Evolutionary conservation across 1,140 invertebrate species (phyloP), one percentile per base, ranked within the genome.

Genomic region (Adelges cooleyi): DNA sequence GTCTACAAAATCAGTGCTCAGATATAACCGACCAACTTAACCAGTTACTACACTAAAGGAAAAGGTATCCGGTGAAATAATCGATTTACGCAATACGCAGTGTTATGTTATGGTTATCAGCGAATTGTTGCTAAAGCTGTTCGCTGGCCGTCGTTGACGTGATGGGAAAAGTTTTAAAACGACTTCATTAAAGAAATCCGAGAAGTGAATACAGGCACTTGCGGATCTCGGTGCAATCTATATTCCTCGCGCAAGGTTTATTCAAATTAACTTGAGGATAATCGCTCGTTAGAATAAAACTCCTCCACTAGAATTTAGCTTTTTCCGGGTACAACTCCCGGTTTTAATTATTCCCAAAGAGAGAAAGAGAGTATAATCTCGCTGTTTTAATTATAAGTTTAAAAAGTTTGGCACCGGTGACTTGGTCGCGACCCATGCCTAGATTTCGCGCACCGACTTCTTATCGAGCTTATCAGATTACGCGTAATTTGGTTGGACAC

Each of bases 371-470:
- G 23, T 23, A 23, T 59, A 59, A 59, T 59, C 54, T 42, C 54
- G 42, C 23, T 13, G 54, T 59, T 59, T 59, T 59, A 59, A 59
- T 59, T 59, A 59, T 59, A 44, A 59, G 54, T 59, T 59, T 15
- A 59, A 44, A 54, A 59, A 59, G 54, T 59, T 59, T 59, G 54
- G 54, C 53, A 44, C 25, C n/a, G n/a, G n/a, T 20, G 9, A 15
- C 23, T 44, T 20, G n/a, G 29, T 59, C 54, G 25, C 22, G 18
- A 59, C 42, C 42, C 22, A n/a, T 22, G 23, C 18, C 2, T 33
- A 6, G 15, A 5, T 8, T 51, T 33, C 27, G 11, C 27, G 11
- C 23, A 44, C 38, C 20, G 11, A 42, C 23, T 59, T 59, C 23
- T 40, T 59, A 59, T 59, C 54, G 22, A 44, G 8, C 29, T 33